A percentile compares a stretch with the other conserved stretches of the same genome.
Evolutionary conservation across 2,888 invertebrate genomes (phyloP).

Genomic region (Dryobotodes eremita): DNA sequence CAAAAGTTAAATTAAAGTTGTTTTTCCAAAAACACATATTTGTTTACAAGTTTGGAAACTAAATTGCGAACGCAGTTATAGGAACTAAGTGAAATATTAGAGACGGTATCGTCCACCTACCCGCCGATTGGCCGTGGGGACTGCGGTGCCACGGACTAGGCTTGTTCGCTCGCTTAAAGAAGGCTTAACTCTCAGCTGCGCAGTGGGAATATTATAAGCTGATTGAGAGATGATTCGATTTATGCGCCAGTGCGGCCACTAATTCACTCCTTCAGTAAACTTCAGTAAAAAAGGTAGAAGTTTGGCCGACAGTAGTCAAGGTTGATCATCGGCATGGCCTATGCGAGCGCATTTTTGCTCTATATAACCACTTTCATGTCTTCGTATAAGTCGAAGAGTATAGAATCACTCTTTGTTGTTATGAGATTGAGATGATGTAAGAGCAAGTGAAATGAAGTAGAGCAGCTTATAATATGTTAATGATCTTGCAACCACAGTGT

Average conservation of each 20-base stretch:
- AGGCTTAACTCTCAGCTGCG: neutral
- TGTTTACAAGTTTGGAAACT: neutral
- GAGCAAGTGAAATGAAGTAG: conserved; percentile 7
- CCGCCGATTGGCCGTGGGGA: neutral
- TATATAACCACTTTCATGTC: neutral
- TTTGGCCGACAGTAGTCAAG: neutral
- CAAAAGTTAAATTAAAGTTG: neutral
- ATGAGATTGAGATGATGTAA: neutral
- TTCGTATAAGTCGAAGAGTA: neutral
- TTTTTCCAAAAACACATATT: neutral
- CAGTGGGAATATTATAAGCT: too few species aligned
- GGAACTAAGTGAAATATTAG: neutral
- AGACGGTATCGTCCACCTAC: too few species aligned
- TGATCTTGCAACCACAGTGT: neutral
- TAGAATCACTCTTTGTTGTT: neutral
- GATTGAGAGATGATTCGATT: neutral
- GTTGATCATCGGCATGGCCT: neutral
- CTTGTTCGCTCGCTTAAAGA: neutral
- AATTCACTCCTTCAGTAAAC: neutral
- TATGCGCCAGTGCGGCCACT: neutral
- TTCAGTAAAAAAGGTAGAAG: neutral
- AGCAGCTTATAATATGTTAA: conserved; percentile 12
- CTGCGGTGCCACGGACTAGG: neutral
- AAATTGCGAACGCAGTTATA: neutral
- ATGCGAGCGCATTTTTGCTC: neutral